Evolutionary conservation across 2,888 invertebrate genomes (phyloP).

Genomic region (Drosophila mulleri): DNA sequence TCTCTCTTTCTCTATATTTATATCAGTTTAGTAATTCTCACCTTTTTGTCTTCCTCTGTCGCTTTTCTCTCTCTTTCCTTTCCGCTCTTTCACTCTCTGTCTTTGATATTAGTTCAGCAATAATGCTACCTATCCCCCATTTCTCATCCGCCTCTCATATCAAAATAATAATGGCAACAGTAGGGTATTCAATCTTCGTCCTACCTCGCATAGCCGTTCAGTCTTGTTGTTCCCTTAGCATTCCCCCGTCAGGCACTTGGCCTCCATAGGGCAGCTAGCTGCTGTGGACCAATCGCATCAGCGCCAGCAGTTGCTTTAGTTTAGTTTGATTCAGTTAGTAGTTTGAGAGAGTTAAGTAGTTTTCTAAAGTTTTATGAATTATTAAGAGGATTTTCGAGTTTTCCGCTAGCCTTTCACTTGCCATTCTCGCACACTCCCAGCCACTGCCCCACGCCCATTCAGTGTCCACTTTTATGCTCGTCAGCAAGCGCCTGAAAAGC

Average conservation of each 20-base stretch:
- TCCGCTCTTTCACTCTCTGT: neutral
- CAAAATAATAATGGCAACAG: neutral
- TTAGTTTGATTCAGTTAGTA: constrained; percentile 79
- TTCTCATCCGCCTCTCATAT: no score
- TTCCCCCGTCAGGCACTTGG: constrained; percentile 42
- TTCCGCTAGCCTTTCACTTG: constrained; percentile 78
- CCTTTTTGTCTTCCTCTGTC: neutral
- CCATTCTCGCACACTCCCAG: neutral
- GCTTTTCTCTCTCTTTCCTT: neutral
- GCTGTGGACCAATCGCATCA: constrained; percentile 22
- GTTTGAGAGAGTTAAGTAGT: constrained; percentile 80
- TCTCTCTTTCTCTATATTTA: neutral
- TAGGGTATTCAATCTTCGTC: neutral
- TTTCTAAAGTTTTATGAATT: constrained; percentile 77
- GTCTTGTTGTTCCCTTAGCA: neutral
- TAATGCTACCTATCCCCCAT: no score
- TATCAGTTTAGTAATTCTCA: neutral
- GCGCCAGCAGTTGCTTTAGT: constrained; percentile 69
- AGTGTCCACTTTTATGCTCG: constrained; percentile 52
- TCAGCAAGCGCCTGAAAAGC: constrained; percentile 73
- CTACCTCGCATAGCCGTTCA: neutral
- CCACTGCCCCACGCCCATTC: neutral
- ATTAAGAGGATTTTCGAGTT: constrained; percentile 77
- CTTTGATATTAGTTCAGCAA: neutral
- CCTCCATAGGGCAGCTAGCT: constrained; percentile 20